Percentiles rank a stretch among this genome's conserved stretches.
Evolutionary conservation across 2,113 vertebrate species (phyloP).

Genomic region (Crotalus viridis): DNA sequence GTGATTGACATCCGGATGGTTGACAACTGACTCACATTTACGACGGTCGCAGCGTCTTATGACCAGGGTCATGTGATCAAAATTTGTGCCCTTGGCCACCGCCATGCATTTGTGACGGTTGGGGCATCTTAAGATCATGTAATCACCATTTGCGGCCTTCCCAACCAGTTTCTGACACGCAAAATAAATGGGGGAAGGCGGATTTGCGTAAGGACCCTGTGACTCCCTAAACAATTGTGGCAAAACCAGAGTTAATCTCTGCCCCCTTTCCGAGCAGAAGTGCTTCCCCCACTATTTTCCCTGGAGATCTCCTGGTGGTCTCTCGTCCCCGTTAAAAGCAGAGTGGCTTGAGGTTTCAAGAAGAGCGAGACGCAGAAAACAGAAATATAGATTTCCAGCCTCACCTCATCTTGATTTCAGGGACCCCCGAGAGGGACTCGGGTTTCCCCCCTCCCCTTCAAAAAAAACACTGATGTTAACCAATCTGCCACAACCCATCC

Average conservation of each 20-base stretch:
- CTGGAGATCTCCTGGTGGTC: neutral
- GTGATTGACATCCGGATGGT: too few relatives aligned
- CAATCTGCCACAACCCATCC: neutral
- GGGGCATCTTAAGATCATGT: too few relatives aligned
- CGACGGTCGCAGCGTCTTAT: rapidly evolving
- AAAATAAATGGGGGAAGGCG: too few relatives aligned
- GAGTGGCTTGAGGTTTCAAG: neutral
- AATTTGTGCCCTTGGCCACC: neutral
- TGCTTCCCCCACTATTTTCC: neutral
- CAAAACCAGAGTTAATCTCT: too few relatives aligned
- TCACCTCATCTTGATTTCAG: neutral
- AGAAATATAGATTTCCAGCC: neutral
- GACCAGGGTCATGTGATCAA: neutral
- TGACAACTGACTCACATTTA: neutral
- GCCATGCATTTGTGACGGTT: neutral
- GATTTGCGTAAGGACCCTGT: too few relatives aligned
- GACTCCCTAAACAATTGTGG: too few relatives aligned
- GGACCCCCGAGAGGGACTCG: neutral
- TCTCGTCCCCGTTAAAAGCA: neutral
- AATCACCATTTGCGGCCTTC: too few relatives aligned
- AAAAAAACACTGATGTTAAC: neutral
- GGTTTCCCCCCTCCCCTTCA: neutral
- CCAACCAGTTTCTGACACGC: too few relatives aligned
- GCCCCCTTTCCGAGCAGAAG: neutral
- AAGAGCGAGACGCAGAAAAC: neutral